Base-by-base conservation (phyloP, 2,797 vertebrate species). In the Molossus alvarezi region DNA sequence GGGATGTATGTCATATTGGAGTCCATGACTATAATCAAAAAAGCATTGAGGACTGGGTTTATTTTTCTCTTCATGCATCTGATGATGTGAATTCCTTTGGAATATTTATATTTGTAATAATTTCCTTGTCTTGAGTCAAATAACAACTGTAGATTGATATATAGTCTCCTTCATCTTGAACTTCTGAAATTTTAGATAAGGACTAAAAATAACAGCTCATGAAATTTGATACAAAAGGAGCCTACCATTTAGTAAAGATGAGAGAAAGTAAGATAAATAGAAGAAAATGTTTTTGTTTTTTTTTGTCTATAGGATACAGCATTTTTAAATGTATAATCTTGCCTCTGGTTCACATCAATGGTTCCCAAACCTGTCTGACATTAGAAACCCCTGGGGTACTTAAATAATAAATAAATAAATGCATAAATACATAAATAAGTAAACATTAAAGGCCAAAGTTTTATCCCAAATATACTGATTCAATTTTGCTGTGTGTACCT, bases 101-200 rank as follows among this genome's bases (percentile, higher is more conserved):
- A 76, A 51, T 96, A 72, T 45, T 71, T 71, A 27, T 60, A 51
- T 29, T 75, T 91, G 1, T n/a, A 77, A 62, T 21, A 73, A 57
- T 77, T 73, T 77, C 6, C 6, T 83, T 87, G 29, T 69, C 29
- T 84, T 90, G 9, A 72, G 27, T 76, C 37, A 62, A 88, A n/a
- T 84, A 88, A 45, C 4, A 57, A 9, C 57, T 91, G 12, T 45
- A 25, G 15, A 27, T 69, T 90, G 15, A 48, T n/a, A 33, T 14
- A 18, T 83, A 51, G 1, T 84, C 27, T 58, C 45, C 57, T 93
- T 76, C 21, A 48, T 27, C 29, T 67, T 91, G 45, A 96, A 48
- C 37, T 95, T 94, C 9, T 79, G 27, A 21, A 89, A 86, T 79
- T 94, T 18, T 45, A 90, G 37, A 45, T 11, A 86, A 92, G 45